A percentile compares a stretch with the other conserved stretches of the same genome.
phyloP scores from a whole-genome alignment of 1,140 invertebrate genomes.

The Steinernema feltiae region DNA sequence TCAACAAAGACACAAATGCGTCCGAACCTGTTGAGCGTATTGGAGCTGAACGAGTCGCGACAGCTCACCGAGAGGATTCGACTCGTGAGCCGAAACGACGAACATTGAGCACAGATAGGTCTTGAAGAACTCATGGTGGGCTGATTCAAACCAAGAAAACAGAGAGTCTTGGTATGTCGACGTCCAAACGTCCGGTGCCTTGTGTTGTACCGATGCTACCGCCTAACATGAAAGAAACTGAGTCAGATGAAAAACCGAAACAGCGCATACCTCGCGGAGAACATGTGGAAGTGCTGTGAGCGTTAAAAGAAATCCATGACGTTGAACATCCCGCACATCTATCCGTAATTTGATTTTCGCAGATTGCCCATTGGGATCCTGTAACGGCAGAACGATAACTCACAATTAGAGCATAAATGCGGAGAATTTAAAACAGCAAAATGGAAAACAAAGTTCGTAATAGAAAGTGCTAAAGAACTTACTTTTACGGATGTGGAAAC shows the following conservation, averaged over 20 bases:
- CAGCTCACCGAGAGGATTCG: conserved; percentile 42
- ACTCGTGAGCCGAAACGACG: conserved; percentile 43
- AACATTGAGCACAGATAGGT: conserved; percentile 44
- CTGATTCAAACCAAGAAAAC: conserved; percentile 44
- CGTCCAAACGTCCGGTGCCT: not conserved
- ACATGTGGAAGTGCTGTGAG: not conserved
- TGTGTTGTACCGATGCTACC: not conserved
- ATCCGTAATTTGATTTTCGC: conserved; percentile 2
- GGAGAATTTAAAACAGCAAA: not conserved
- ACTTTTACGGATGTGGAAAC: conserved; percentile 33
- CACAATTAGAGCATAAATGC: not conserved
- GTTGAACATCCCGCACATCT: not conserved
- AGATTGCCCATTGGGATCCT: not conserved
- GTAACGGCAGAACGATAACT: conserved; percentile 24
- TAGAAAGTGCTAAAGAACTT: too few species aligned
- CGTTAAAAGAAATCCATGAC: not conserved
- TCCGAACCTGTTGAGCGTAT: conserved; percentile 39
- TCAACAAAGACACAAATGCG: conserved; percentile 11
- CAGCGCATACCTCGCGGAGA: not conserved
- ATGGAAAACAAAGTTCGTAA: conserved; percentile 10
- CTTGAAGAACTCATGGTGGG: conserved; percentile 45
- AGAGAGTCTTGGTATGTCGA: conserved; percentile 17
- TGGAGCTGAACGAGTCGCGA: conserved; percentile 36
- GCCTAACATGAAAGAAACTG: not conserved
- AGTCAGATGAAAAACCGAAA: not conserved